phyloP scores from a whole-genome alignment of 1,140 invertebrate species.

The Pachypeltis micranthus region DNA sequence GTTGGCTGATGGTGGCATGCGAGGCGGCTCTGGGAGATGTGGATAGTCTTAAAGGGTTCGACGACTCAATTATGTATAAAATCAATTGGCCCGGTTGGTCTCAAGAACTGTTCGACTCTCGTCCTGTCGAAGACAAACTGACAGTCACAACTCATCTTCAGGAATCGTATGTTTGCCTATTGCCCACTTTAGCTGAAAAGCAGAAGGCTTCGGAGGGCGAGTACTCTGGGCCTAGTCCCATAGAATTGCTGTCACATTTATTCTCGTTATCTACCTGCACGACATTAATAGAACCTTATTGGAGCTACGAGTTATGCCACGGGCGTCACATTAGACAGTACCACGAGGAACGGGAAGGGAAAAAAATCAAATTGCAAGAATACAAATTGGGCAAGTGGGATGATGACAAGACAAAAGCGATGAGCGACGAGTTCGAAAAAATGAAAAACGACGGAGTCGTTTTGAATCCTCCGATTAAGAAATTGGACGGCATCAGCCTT shows the following conservation, averaged over 20 bases:
- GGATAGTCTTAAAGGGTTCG: slow-evolving; percentile 58
- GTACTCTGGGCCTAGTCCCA: slow-evolving; percentile 45
- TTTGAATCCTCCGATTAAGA: slow-evolving; percentile 31
- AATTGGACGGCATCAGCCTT: slow-evolving; percentile 74
- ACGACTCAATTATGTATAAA: slow-evolving; percentile 68
- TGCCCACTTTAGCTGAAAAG: slow-evolving; percentile 52
- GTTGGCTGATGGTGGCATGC: too few species aligned
- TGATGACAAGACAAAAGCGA: slow-evolving; percentile 36
- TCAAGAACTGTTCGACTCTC: background rate
- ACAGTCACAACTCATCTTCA: slow-evolving; percentile 38
- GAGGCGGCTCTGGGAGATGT: slow-evolving; percentile 4
- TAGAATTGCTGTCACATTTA: slow-evolving; percentile 61
- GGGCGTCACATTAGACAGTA: slow-evolving; percentile 82
- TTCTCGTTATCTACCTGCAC: slow-evolving; percentile 65
- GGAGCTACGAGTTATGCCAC: slow-evolving; percentile 96
- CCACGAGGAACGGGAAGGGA: slow-evolving; percentile 86
- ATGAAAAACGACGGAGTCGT: slow-evolving; percentile 17
- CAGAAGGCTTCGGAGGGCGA: slow-evolving; percentile 35
- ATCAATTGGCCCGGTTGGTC: slow-evolving; percentile 65
- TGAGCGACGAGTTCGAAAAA: slow-evolving; percentile 30
- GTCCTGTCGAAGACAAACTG: slow-evolving; percentile 30
- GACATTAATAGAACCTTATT: slow-evolving; percentile 74
- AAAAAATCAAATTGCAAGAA: slow-evolving; percentile 66
- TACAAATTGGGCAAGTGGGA: slow-evolving; percentile 69
- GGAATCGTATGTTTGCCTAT: slow-evolving; percentile 49